These are phyloP conservation scores for Galerucella pusilla DNA, from an alignment of 2,888 invertebrate genomes.

Conservation along the genomic window DNA sequence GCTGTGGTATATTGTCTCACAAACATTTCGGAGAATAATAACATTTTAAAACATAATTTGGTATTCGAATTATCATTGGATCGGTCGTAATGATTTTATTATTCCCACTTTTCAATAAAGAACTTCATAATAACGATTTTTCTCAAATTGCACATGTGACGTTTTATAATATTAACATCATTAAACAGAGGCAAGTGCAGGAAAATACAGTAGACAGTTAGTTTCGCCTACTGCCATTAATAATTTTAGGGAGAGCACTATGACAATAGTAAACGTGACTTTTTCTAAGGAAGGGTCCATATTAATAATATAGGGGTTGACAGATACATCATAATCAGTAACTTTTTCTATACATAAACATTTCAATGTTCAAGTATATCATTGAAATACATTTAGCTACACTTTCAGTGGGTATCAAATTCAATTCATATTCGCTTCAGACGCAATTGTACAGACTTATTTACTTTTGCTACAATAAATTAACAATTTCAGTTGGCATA, in stretches of 20 bases:
- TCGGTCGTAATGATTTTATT: too few species aligned
- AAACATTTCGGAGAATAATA: too few species aligned
- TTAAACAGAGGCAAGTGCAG: conserved; percentile 42
- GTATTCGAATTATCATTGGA: too few species aligned
- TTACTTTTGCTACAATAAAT: too few species aligned
- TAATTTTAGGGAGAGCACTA: conserved; percentile 22
- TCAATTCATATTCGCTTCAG: too few species aligned
- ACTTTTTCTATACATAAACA: conserved; percentile 13
- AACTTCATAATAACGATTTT: background rate
- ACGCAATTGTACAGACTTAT: too few species aligned
- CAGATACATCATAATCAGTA: conserved; percentile 13
- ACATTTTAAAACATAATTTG: too few species aligned
- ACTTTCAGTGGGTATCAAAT: too few species aligned
- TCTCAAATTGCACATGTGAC: conserved; percentile 24
- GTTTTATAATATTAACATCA: conserved; percentile 45
- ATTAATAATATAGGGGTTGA: conserved; percentile 27
- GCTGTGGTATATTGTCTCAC: too few species aligned
- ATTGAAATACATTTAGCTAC: too few species aligned
- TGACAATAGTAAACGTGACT: conserved; percentile 45
- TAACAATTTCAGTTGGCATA: too few species aligned
- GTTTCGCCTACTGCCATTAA: conserved; percentile 38
- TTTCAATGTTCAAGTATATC: too few species aligned
- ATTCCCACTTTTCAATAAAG: background rate
- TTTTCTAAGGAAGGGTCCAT: conserved; percentile 40
- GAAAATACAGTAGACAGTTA: conserved; percentile 38